Conservation (phyloP, 2,888 invertebrate genomes). For the Imbricaverruca yamaguchii region DNA sequence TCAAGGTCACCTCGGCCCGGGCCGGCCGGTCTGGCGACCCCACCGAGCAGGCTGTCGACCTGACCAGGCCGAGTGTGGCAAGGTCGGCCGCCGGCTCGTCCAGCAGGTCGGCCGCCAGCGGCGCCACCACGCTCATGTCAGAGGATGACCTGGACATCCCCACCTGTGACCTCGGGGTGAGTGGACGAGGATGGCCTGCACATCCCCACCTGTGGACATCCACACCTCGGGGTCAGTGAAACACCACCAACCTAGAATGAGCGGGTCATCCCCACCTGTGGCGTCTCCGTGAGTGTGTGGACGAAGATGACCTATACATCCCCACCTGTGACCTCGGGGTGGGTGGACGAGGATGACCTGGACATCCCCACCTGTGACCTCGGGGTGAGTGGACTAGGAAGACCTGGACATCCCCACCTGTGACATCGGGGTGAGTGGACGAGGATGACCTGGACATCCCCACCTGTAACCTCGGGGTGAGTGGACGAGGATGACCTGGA, state of each 20-base stretch:
- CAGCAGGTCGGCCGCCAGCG: background rate
- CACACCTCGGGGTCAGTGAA: too few species aligned
- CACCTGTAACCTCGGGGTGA: too few species aligned
- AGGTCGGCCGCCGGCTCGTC: background rate
- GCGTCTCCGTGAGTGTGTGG: too few species aligned
- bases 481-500: too few species aligned
- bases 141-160: constrained; percentile 15
- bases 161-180: constrained; percentile 7
- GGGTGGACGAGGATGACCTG: too few species aligned
- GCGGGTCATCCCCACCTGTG: too few species aligned
- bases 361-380: too few species aligned
- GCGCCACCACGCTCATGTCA: background rate
- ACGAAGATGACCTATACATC: too few species aligned
- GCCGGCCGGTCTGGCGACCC: background rate
- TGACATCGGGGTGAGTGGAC: background rate
- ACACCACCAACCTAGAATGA: too few species aligned
- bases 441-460: too few species aligned
- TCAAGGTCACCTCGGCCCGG: background rate
- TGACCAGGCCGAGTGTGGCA: background rate
- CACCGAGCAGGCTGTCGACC: background rate
- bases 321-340: too few species aligned
- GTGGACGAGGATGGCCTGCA: background rate
- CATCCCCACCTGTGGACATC: too few species aligned
- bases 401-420: background rate
- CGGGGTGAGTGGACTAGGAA: background rate